phyloP scores from a whole-genome alignment of 2,113 vertebrate genomes.

The Eubucco bourcierii region DNA sequence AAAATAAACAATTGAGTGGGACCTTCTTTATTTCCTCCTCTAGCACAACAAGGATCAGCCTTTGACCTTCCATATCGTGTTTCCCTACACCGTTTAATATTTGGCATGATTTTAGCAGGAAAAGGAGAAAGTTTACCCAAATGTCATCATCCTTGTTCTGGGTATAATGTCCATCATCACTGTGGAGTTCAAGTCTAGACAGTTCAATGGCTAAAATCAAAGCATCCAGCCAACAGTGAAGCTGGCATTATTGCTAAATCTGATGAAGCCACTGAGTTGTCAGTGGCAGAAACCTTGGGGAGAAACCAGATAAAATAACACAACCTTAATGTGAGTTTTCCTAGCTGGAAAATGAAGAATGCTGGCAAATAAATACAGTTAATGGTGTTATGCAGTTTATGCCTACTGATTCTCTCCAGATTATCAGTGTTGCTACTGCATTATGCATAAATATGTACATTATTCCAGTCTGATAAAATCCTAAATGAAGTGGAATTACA shows the following conservation, averaged over 20 bases:
- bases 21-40: background rate
- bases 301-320: background rate
- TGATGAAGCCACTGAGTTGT: background rate
- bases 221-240: background rate
- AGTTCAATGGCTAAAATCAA: background rate
- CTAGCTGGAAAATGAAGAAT: background rate
- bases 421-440: background rate
- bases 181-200: background rate
- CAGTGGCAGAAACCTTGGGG: background rate
- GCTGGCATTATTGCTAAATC: background rate
- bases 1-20: background rate
- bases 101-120: background rate
- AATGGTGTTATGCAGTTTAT: background rate
- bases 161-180: background rate
- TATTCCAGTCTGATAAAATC: background rate
- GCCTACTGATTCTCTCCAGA: background rate
- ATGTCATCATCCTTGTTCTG: background rate
- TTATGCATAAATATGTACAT: accelerated
- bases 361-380: background rate
- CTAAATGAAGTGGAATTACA: background rate
- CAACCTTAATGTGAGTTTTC: background rate
- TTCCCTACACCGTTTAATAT: background rate
- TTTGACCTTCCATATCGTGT: background rate
- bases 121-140: background rate
- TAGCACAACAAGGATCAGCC: background rate